Evolutionary conservation across 64 coral and sea anemone species (phyloP), one percentile per base, ranked within the genome.

Genomic region (Montipora capricornis): DNA sequence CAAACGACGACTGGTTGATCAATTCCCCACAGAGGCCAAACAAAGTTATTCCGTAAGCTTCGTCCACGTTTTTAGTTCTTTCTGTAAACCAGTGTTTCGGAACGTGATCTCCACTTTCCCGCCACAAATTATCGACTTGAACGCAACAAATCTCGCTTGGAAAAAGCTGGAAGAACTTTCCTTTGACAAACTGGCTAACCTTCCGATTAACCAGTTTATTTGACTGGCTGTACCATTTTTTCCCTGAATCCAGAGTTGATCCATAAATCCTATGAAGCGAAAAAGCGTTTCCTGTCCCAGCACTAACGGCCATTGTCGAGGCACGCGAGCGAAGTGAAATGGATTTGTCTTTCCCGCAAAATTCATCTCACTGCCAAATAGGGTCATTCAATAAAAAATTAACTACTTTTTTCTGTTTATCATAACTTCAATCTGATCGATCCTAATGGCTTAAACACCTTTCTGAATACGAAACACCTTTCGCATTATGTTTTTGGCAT

Each of bases 21-120:
- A 55, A 55, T 55, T 1, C 1, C 52, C 5, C 52, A 55, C 3
- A 2, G 52, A 55, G 52, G 52, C 52, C 52, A 55, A 55, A 55
- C 52, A 55, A 55, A 55, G 52, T 55, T 7, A 55, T 55, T 55
- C 9, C 0, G 0, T 55, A 10, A 7, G 52, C 52, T 55, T 55
- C 52, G 6, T 55, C 52, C 9, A 55, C 9, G 52, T 55, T 55
- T 55, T 55, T 55, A 55, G 52, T 55, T 55, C 52, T 7, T 55
- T 62, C 22, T 68, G 64, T 20, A 61, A 57, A 83, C 11, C 1
- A 6, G 19, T 83, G 60, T 14, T 79, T n/a, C 0, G 79, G 49
- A 74, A 83, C 67, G 44, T 73, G 62, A 12, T 91, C 64, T 47
- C 90, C 78, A 76, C 83, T 83, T 91, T 91, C 79, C 90, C 80